Evolutionary conservation across 1,140 invertebrate species (phyloP).

Genomic region (Aphaenogaster ashmeadi): DNA sequence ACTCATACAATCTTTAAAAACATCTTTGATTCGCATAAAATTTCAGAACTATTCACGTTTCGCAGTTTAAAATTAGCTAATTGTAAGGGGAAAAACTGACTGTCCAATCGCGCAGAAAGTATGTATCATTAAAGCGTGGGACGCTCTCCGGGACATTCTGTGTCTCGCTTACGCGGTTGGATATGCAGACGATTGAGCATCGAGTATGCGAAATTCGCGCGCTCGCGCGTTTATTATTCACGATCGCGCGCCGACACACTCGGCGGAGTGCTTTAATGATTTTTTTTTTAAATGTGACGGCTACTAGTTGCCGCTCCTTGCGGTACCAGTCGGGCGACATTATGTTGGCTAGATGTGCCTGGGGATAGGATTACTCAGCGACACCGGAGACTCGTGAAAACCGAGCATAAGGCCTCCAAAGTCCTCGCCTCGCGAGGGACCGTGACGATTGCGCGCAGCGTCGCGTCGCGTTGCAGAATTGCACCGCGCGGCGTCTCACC

Average conservation of each 20-base stretch:
- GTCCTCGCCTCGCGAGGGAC: slow-evolving; percentile 71
- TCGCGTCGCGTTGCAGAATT: slow-evolving; percentile 57
- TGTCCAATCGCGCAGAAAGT: not conserved
- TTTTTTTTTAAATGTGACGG: slow-evolving; percentile 46
- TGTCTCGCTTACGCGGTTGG: not conserved
- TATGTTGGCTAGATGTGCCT: slow-evolving; percentile 79
- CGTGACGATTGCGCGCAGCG: slow-evolving; percentile 68
- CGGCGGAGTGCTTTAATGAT: slow-evolving; percentile 27
- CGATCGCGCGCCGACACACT: slow-evolving; percentile 21
- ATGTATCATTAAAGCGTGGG: not conserved
- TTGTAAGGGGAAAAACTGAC: not conserved
- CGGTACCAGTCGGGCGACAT: slow-evolving; percentile 81
- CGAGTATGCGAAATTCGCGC: slow-evolving; percentile 12
- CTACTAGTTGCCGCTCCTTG: slow-evolving; percentile 60
- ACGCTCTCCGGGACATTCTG: not conserved
- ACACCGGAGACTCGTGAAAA: slow-evolving; percentile 84
- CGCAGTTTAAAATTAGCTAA: not conserved
- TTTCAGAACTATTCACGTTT: not conserved
- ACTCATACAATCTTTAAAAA: not conserved
- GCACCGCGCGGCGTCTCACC: not conserved
- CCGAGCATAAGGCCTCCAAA: slow-evolving; percentile 80
- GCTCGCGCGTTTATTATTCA: slow-evolving; percentile 31
- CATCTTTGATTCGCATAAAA: not conserved
- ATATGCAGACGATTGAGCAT: not conserved
- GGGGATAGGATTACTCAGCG: slow-evolving; percentile 83